Evolutionary conservation across 1,140 invertebrate species (phyloP), one percentile per base, ranked within the genome.

Genomic region (Sinonovacula constricta): DNA sequence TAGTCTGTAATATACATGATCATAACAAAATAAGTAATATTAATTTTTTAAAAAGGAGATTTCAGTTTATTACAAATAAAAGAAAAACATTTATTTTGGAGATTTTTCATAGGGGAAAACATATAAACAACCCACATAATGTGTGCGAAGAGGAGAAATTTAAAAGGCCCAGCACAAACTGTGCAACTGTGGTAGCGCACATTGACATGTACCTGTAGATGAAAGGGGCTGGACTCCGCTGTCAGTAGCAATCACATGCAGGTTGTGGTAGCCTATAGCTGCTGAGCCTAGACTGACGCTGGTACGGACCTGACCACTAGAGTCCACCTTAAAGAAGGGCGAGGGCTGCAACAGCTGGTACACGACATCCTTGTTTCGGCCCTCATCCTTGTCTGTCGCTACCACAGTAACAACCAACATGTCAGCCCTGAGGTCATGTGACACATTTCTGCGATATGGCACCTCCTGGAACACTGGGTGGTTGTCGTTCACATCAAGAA

Each of bases 231-330:
- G 96, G 81, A 94, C 95, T 0, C 97, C 98, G 87, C 95, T 95
- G 88, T 99, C 97, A 31, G 94, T 94, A 0, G 97, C 97, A 3
- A 96, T 82, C 0, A 99, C 94, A 89, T 96, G 94, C 5, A 99
- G 62, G 33, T 86, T 88, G 81, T 97, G 94, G 74, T 97, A 94
- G 3, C 95, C 96, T 84, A 68, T 31, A 91, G 97, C 96, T 77
- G 94, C 94, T 0, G 94, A 33, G 30, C 84, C 93, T 45, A 99
- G 91, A 0, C 71, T 60, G 53, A 81, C 72, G 10, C 74, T 82
- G 7, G 98, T 89, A 98, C 94, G 34, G 92, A 79, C 33, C 95
- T 96, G 92, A 18, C 91, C 82, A 33, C 59, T n/a, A 57, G 56
- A 56, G 18, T 5, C 4, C 10, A 68, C 18, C n/a, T 56, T 14